phyloP scores from a whole-genome alignment of 2,113 vertebrate species.

The Pantherophis guttatus region DNA sequence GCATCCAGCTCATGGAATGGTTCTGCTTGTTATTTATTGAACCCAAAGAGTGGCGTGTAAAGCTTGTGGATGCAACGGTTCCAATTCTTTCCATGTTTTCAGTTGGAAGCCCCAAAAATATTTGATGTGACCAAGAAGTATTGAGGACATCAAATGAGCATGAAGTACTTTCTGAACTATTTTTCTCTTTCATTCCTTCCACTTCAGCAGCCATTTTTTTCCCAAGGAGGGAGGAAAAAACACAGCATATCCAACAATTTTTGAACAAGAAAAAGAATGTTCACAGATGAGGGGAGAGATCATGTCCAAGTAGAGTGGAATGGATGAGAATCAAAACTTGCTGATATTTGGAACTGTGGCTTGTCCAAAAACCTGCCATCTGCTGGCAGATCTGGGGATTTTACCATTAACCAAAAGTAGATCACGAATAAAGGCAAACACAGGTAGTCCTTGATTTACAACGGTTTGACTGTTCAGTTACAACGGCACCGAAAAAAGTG shows the following conservation, averaged over 20 bases:
- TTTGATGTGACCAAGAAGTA: not conserved
- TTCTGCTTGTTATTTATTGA: not conserved
- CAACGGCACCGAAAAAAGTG: too few relatives aligned
- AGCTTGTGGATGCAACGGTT: not conserved
- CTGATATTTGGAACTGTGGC: not conserved
- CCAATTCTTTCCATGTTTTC: not conserved
- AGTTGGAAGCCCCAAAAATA: not conserved
- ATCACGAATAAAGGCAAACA: not conserved
- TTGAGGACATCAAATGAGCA: not conserved
- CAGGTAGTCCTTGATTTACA: too few relatives aligned
- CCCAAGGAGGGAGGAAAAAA: not conserved
- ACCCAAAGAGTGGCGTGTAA: not conserved
- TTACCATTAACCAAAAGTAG: not conserved
- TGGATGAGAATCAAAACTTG: not conserved
- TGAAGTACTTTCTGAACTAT: not conserved
- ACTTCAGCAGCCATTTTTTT: conserved; percentile 3
- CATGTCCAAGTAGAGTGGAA: not conserved
- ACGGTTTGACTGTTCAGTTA: too few relatives aligned
- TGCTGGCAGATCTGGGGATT: conserved; percentile 17
- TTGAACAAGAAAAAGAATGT: conserved; percentile 5
- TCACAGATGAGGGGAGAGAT: not conserved
- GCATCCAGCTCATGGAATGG: not conserved
- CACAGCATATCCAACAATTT: not conserved
- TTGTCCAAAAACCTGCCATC: conserved; percentile 24
- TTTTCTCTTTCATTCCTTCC: not conserved